phyloP scores from a whole-genome alignment of 2,113 vertebrate species.

The Vimba vimba region DNA sequence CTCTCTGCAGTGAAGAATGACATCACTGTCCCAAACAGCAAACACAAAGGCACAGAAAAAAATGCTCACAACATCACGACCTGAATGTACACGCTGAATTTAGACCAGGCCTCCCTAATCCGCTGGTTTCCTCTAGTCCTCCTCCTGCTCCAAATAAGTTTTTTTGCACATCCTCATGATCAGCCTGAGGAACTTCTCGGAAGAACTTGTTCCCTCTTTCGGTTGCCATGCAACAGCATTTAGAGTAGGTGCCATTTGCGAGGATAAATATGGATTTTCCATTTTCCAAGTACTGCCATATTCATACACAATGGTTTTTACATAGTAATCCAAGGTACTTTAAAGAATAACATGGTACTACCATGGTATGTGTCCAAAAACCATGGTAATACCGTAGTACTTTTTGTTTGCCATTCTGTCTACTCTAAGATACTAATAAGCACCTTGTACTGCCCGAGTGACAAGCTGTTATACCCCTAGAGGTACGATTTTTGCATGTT shows the following conservation, averaged over 20 bases:
- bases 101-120: conserved; percentile 9
- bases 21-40: conserved; percentile 47
- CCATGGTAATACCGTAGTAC: not conserved
- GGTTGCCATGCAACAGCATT: conserved; percentile 74
- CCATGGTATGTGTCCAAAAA: not conserved
- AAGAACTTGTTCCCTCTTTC: conserved; percentile 57
- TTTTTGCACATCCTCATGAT: not conserved
- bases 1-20: conserved; percentile 54
- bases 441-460: too few species aligned
- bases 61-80: not conserved
- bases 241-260: conserved; percentile 58
- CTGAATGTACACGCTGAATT: conserved; percentile 8
- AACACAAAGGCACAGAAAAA: not conserved
- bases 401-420: not conserved
- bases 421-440: too few species aligned
- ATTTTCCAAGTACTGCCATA: not conserved
- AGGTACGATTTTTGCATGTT: too few species aligned
- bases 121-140: not conserved
- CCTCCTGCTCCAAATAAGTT: not conserved
- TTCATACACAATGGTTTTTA: not conserved
- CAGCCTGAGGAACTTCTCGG: conserved; percentile 62
- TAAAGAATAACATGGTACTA: not conserved
- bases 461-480: too few species aligned
- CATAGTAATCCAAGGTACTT: not conserved
- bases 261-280: conserved; percentile 64